Evolutionary conservation across 1,140 invertebrate species (phyloP).

Genomic region (Drosophila obscura): DNA sequence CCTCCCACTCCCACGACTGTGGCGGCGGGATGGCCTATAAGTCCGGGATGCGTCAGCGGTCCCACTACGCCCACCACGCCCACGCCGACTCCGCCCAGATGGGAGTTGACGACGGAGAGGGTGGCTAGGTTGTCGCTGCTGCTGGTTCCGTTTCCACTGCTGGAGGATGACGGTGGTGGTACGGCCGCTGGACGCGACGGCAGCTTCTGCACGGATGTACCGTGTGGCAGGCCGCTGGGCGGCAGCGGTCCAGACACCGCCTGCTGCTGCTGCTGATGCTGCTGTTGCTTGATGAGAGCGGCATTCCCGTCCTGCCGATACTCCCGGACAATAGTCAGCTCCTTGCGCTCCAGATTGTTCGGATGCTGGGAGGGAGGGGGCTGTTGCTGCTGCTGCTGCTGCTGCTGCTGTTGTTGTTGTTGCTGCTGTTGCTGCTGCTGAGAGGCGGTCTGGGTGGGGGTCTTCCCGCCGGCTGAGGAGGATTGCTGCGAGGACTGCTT

Average conservation of each 20-base stretch:
- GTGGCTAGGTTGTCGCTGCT: constrained; percentile 86
- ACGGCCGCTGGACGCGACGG: constrained; percentile 4
- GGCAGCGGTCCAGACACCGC: constrained; percentile 8
- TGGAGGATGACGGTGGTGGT: constrained; percentile 12
- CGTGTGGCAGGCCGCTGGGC: constrained; percentile 51
- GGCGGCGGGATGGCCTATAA: constrained; percentile 62
- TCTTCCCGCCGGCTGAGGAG: constrained; percentile 22
- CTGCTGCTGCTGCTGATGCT: not conserved
- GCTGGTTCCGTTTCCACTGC: not conserved
- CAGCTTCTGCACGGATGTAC: constrained; percentile 67
- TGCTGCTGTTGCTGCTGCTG: constrained; percentile 53
- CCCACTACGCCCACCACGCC: constrained; percentile 24
- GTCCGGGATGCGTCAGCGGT: constrained; percentile 54
- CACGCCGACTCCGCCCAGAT: constrained; percentile 49
- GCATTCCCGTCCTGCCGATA: constrained; percentile 83
- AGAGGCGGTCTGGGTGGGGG: constrained; percentile 42
- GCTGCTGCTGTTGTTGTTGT: constrained; percentile 55
- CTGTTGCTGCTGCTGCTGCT: constrained; percentile 53
- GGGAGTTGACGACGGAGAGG: constrained; percentile 87
- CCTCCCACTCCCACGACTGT: not conserved
- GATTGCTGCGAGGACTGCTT: constrained; percentile 59
- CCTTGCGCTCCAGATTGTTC: constrained; percentile 80
- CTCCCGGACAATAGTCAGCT: constrained; percentile 85
- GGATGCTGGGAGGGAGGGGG: constrained; percentile 19
- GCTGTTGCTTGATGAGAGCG: constrained; percentile 52